Percentiles rank a stretch among this genome's conserved stretches.
Evolutionary conservation across 2,113 vertebrate species (phyloP).

Genomic region (Peromyscus polionotus): DNA sequence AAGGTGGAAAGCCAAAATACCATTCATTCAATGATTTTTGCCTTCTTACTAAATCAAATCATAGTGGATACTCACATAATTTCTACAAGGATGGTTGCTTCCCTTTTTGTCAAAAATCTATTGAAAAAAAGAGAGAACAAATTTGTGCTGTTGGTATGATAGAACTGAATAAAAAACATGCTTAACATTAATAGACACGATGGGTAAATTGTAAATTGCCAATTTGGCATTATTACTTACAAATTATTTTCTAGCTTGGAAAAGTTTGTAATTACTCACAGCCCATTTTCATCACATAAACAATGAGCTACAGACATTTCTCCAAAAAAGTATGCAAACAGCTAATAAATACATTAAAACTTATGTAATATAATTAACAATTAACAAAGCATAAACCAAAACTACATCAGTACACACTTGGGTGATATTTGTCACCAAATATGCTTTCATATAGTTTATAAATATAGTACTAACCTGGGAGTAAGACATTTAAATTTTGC

Average conservation of each 20-base stretch:
- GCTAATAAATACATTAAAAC: neutral
- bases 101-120: neutral
- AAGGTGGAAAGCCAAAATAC: conserved; percentile 28
- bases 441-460: neutral
- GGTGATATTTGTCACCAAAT: neutral
- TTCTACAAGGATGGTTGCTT: neutral
- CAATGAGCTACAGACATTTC: neutral
- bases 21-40: neutral
- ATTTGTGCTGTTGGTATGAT: neutral
- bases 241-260: neutral
- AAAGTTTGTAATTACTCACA: neutral
- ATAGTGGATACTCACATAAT: neutral
- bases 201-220: neutral
- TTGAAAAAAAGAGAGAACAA: neutral
- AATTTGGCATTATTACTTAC: neutral
- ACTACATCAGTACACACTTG: neutral
- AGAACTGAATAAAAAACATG: neutral
- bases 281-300: conserved; percentile 19
- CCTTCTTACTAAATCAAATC: conserved; percentile 38
- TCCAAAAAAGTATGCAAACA: neutral
- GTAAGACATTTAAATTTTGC: conserved; percentile 42
- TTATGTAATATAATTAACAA: neutral
- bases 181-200: neutral
- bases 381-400: neutral
- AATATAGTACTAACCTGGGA: neutral